phyloP scores from a whole-genome alignment of 2,888 invertebrate species.

The Pycnomerus fuliginosus region DNA sequence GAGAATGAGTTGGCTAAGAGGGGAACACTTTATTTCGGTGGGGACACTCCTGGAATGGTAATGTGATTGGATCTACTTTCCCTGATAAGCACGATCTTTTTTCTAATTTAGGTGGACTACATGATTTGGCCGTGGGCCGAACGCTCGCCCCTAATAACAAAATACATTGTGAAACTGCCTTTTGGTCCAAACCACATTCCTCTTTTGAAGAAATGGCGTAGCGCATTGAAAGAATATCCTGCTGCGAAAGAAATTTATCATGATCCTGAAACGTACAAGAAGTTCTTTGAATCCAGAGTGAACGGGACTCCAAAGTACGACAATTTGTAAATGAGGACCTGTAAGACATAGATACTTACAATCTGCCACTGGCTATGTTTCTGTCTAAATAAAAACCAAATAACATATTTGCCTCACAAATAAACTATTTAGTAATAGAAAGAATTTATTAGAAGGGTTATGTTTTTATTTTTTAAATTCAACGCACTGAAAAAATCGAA shows the following conservation, averaged over 20 bases:
- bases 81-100: background rate
- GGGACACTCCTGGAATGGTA: slow-evolving; percentile 41
- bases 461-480: no score
- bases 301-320: slow-evolving; percentile 36
- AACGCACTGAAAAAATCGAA: no score
- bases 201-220: slow-evolving; percentile 35
- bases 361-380: no score
- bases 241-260: slow-evolving; percentile 32
- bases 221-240: slow-evolving; percentile 33
- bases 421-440: no score
- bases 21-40: slow-evolving; percentile 37
- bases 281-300: slow-evolving; percentile 31
- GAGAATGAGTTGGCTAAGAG: slow-evolving; percentile 38
- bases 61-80: no score
- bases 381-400: no score
- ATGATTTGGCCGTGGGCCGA: slow-evolving; percentile 45
- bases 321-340: slow-evolving; percentile 15
- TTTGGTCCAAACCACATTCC: slow-evolving; percentile 29
- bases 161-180: slow-evolving; percentile 34
- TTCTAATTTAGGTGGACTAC: slow-evolving; percentile 33
- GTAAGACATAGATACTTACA: no score
- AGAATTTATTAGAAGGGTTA: no score
- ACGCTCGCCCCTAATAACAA: slow-evolving; percentile 28
- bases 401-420: no score
- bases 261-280: slow-evolving; percentile 38